Conservation (phyloP, 2,888 invertebrate species). For the Desoria tigrina region DNA sequence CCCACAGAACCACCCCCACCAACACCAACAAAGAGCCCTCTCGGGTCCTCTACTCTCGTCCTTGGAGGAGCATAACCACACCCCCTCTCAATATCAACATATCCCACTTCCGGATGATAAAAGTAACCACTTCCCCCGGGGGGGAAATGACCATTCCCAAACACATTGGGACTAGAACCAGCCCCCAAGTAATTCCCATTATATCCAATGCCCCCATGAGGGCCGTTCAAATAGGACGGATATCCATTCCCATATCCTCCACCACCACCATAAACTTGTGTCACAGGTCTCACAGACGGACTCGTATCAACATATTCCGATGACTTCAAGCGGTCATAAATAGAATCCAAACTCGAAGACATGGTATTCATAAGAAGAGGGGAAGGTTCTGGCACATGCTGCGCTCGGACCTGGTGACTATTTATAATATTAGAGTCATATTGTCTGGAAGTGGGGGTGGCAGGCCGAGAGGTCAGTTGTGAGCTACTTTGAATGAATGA, state of each 20-base stretch:
- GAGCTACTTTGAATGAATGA: too few relatives aligned
- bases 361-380: constrained; percentile 30
- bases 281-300: background rate
- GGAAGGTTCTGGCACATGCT: constrained; percentile 26
- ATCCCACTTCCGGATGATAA: background rate
- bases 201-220: background rate
- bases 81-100: background rate
- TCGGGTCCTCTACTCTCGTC: background rate
- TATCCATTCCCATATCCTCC: too few relatives aligned
- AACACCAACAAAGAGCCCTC: too few relatives aligned
- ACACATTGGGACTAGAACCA: constrained; percentile 6
- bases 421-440: too few relatives aligned
- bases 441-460: too few relatives aligned
- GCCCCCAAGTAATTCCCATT: background rate
- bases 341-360: constrained; percentile 50
- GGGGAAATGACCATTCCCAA: background rate
- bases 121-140: background rate
- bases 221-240: background rate
- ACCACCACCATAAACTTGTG: background rate
- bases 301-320: background rate
- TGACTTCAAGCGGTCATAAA: constrained; percentile 50
- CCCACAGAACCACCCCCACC: background rate
- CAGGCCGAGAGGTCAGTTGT: too few relatives aligned
- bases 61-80: background rate
- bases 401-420: too few relatives aligned